Percentiles rank a stretch among this genome's conserved stretches.
These are phyloP conservation scores for Cryptotis parvus DNA, from an alignment of 2,113 vertebrate species.

Conservation along the genomic window DNA sequence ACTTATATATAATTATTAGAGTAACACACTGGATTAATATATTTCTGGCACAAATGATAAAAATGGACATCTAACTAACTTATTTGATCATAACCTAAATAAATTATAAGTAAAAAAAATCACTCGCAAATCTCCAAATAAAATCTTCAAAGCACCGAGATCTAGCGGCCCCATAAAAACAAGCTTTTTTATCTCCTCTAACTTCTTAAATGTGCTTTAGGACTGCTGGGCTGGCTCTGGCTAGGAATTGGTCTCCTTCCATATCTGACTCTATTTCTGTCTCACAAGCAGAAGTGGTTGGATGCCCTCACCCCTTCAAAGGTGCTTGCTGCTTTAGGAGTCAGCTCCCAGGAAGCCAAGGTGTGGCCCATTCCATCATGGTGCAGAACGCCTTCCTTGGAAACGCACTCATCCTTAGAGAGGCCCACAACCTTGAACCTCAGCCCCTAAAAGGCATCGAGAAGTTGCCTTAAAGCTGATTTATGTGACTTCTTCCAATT, in stretches of 20 bases:
- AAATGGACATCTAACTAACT: constrained; percentile 31
- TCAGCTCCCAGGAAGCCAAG: not conserved
- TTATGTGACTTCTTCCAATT: constrained; percentile 34
- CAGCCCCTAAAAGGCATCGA: not conserved
- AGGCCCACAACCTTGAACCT: not conserved
- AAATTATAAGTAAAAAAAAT: not conserved
- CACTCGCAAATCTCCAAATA: not conserved
- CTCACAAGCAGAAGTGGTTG: not conserved
- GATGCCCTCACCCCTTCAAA: not conserved
- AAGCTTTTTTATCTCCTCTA: not conserved
- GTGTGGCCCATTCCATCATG: not conserved
- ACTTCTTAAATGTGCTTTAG: not conserved
- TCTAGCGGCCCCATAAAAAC: not conserved
- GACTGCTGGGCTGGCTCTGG: not conserved
- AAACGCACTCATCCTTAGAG: not conserved
- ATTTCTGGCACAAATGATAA: constrained; percentile 58
- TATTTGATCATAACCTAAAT: constrained; percentile 17
- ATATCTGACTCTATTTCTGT: not conserved
- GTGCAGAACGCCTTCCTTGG: not conserved
- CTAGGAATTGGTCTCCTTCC: not conserved
- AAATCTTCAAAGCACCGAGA: not conserved
- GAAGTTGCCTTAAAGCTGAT: not conserved
- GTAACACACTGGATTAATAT: constrained; percentile 13
- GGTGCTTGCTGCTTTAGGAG: not conserved
- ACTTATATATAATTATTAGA: not conserved